A percentile compares a stretch with the other conserved stretches of the same genome.
phyloP scores from a whole-genome alignment of 1,140 invertebrate species.

The Pseudomyrmex cubaensis region DNA sequence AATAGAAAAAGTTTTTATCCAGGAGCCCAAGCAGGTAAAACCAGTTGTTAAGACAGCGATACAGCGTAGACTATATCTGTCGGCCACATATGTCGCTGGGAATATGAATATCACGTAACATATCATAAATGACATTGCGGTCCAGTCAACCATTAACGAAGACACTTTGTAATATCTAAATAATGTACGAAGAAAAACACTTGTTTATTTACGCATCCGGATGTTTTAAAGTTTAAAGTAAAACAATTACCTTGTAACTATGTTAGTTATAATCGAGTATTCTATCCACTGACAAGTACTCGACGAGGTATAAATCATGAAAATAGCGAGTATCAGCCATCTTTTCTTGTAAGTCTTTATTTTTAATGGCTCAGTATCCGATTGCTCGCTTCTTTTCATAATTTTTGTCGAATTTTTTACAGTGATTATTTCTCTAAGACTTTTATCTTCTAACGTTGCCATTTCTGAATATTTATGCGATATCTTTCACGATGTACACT shows the following conservation, averaged over 20 bases:
- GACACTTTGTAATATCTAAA: conserved; percentile 86
- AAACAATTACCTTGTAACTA: conserved; percentile 79
- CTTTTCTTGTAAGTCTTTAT: conserved; percentile 82
- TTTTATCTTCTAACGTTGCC: conserved; percentile 43
- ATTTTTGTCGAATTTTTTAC: conserved; percentile 12
- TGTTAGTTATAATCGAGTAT: conserved; percentile 86
- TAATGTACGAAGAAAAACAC: neutral
- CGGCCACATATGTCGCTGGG: conserved; percentile 88
- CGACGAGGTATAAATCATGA: conserved; percentile 84
- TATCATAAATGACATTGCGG: conserved; percentile 90
- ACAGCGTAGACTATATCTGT: conserved; percentile 83
- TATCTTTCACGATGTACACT: neutral
- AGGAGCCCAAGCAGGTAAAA: conserved; percentile 87
- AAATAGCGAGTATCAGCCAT: conserved; percentile 88
- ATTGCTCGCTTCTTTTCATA: neutral
- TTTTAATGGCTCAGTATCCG: neutral
- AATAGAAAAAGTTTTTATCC: conserved; percentile 90
- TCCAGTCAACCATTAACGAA: conserved; percentile 88
- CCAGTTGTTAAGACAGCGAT: conserved; percentile 79
- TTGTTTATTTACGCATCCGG: neutral
- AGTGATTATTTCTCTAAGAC: conserved; percentile 40
- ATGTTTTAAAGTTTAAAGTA: neutral
- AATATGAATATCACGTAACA: conserved; percentile 89
- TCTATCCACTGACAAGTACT: conserved; percentile 87
- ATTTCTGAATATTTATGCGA: conserved; percentile 4